phyloP scores from a whole-genome alignment of 2,888 invertebrate species.

The Amblyjoppa fuscipennis region DNA sequence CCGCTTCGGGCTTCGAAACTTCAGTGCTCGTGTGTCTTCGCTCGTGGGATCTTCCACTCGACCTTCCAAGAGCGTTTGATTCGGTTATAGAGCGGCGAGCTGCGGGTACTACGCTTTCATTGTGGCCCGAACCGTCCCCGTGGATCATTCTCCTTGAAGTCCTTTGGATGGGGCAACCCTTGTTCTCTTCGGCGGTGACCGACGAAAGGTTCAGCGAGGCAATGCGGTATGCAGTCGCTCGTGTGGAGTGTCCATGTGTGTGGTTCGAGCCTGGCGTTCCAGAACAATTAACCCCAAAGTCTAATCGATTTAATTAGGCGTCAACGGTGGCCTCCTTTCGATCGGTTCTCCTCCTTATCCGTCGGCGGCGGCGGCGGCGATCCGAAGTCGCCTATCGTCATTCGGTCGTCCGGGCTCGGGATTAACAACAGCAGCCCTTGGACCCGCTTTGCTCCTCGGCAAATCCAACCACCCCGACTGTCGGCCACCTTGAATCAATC shows the following conservation, averaged over 20 bases:
- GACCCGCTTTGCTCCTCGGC: conserved; percentile 8
- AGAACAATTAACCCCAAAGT: conserved; percentile 83
- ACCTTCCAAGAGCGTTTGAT: conserved; percentile 68
- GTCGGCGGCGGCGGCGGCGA: conserved; percentile 48
- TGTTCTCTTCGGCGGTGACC: conserved; percentile 39
- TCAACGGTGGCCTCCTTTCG: conserved; percentile 74
- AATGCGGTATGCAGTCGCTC: conserved; percentile 10
- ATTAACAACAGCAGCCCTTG: conserved; percentile 5
- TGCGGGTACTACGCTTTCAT: conserved; percentile 51
- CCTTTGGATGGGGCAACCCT: conserved; percentile 41
- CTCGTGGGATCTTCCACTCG: conserved; percentile 51
- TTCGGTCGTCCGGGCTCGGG: conserved; percentile 5
- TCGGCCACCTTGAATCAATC: conserved; percentile 42
- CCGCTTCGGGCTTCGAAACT: conserved; percentile 37
- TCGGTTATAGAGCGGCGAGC: conserved; percentile 54
- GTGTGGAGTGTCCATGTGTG: conserved; percentile 39
- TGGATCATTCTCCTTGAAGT: conserved; percentile 67
- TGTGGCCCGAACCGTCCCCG: conserved; percentile 52
- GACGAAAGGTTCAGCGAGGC: conserved; percentile 16
- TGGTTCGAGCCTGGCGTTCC: conserved; percentile 76
- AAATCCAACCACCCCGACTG: background rate
- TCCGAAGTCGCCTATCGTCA: conserved; percentile 9
- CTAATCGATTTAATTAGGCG: conserved; percentile 83
- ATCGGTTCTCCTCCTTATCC: conserved; percentile 74
- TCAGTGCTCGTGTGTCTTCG: conserved; percentile 37